Evolutionary conservation across 2,113 vertebrate genomes (phyloP).

Genomic region (Astatoreochromis straeleni): DNA sequence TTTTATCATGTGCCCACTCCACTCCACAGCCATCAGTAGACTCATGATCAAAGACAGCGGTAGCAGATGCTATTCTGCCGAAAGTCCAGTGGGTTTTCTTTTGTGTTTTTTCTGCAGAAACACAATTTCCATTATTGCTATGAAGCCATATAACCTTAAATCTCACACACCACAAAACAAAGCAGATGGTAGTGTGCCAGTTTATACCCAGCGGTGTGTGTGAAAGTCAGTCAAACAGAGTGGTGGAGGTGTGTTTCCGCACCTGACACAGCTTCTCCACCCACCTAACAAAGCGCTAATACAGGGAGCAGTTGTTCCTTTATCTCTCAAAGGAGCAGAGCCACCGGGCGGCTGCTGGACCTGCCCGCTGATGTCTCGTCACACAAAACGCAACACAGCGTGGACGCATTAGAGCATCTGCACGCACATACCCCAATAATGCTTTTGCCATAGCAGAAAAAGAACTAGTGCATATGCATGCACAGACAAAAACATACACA

Average conservation of each 20-base stretch:
- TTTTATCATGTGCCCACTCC: background rate
- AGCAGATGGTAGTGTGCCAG: background rate
- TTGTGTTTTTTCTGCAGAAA: background rate
- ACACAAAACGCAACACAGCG: background rate
- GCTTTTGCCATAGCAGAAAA: background rate
- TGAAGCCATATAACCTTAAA: background rate
- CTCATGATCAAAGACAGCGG: background rate
- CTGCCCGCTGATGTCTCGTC: constrained; percentile 9
- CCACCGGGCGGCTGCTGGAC: constrained; percentile 22
- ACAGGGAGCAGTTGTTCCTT: constrained; percentile 3
- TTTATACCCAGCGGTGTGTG: background rate
- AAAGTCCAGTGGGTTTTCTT: background rate
- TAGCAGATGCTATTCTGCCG: background rate
- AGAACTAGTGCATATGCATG: background rate
- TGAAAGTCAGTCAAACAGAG: background rate
- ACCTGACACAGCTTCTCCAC: constrained; percentile 6
- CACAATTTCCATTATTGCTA: background rate
- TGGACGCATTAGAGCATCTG: background rate
- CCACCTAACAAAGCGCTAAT: constrained; percentile 28
- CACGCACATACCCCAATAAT: background rate
- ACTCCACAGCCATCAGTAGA: background rate
- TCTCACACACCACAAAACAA: background rate
- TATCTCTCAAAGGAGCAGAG: constrained; percentile 39
- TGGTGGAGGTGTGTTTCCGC: background rate
- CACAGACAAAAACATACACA: background rate